These are phyloP conservation scores for Salticus scenicus DNA, from an alignment of 2,888 invertebrate species.

Conservation along the genomic window DNA sequence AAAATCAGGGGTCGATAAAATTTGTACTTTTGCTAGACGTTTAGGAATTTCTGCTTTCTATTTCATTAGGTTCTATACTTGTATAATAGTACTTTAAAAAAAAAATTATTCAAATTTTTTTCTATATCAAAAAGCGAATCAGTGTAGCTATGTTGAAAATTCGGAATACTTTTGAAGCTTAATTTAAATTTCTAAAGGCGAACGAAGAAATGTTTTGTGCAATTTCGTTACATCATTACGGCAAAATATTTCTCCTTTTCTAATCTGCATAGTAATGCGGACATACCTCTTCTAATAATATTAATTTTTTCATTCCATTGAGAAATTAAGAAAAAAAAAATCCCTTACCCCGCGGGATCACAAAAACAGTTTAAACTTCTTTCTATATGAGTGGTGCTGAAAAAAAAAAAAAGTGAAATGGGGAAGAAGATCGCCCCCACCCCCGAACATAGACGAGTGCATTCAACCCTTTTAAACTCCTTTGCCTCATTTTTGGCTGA, in stretches of 20 bases:
- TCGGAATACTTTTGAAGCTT: background rate
- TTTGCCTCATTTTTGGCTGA: slow-evolving; percentile 43
- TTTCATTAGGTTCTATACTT: too few relatives aligned
- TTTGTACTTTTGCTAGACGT: too few relatives aligned
- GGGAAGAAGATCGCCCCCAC: background rate
- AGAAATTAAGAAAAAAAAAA: slow-evolving; percentile 39
- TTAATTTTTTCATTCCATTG: slow-evolving; percentile 47
- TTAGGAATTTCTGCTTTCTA: too few relatives aligned
- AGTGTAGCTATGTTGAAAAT: background rate
- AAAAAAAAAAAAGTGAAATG: slow-evolving; percentile 13
- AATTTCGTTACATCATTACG: background rate
- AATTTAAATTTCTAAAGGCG: background rate
- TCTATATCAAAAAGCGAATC: background rate
- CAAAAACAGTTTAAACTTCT: slow-evolving; percentile 22
- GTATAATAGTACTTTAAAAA: too few relatives aligned
- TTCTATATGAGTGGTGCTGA: slow-evolving; percentile 18
- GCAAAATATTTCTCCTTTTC: slow-evolving; percentile 2
- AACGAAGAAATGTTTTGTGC: background rate
- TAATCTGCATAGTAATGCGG: slow-evolving; percentile 52
- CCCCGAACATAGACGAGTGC: slow-evolving; percentile 43
- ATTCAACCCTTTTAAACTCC: slow-evolving; percentile 66
- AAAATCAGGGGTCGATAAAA: too few relatives aligned
- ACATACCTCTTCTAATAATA: slow-evolving; percentile 44
- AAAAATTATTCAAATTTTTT: too few relatives aligned
- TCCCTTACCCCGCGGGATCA: slow-evolving; percentile 23